Conservation (phyloP, 30 jellyfish, hydroid and myxozoan genomes). For the Aurelia sp. region DNA sequence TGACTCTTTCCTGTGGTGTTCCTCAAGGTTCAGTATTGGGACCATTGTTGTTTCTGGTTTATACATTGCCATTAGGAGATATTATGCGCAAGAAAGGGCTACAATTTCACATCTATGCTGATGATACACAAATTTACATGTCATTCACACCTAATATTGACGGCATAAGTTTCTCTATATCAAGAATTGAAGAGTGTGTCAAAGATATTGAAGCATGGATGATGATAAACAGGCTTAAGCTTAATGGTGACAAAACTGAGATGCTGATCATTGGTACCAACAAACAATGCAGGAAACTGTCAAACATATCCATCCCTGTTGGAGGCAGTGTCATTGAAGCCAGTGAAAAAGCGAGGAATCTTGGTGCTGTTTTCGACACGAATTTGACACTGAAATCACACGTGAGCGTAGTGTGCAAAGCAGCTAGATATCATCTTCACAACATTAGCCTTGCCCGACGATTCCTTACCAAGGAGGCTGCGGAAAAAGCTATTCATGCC, state of each 20-base stretch:
- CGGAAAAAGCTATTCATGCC: slow-evolving; percentile 52
- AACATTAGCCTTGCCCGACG: slow-evolving; percentile 52
- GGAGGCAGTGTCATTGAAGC: slow-evolving; percentile 62
- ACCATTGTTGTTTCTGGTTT: slow-evolving; percentile 40
- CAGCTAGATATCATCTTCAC: slow-evolving; percentile 71
- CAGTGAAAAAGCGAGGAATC: slow-evolving; percentile 57
- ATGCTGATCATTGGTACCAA: slow-evolving; percentile 32
- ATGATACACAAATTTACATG: slow-evolving; percentile 62
- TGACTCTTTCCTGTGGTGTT: slow-evolving; percentile 42
- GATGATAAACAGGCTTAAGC: slow-evolving; percentile 42
- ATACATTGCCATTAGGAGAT: slow-evolving; percentile 59
- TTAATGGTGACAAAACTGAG: slow-evolving; percentile 64
- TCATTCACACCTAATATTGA: slow-evolving; percentile 23
- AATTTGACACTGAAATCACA: slow-evolving; percentile 54
- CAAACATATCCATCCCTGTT: slow-evolving; percentile 28
- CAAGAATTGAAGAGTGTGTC: slow-evolving; percentile 43
- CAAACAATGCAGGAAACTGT: slow-evolving; percentile 49
- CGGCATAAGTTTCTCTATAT: background rate
- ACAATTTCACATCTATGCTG: slow-evolving; percentile 40
- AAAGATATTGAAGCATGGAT: slow-evolving; percentile 38
- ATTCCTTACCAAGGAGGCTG: slow-evolving; percentile 56
- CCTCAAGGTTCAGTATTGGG: slow-evolving; percentile 60
- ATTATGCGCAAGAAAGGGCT: slow-evolving; percentile 24
- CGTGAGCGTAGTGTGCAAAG: slow-evolving; percentile 54
- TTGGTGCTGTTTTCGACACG: slow-evolving; percentile 46